These are phyloP conservation scores for Circaetus gallicus DNA, from an alignment of 2,113 vertebrate genomes.

Conservation along the genomic window DNA sequence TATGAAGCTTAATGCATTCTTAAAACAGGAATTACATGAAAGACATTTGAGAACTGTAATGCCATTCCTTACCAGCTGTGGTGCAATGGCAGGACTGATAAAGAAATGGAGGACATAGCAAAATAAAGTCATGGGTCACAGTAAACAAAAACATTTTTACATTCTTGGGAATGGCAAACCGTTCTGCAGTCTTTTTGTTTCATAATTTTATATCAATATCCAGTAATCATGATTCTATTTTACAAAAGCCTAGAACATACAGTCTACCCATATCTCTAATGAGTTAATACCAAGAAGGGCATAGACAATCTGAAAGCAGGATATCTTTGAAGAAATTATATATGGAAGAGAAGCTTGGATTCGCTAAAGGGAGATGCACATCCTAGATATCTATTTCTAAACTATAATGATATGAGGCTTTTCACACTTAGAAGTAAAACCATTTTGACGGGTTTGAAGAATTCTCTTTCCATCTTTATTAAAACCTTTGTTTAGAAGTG, in stretches of 20 bases:
- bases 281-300: not conserved
- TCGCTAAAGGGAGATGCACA: not conserved
- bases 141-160: not conserved
- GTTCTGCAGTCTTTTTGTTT: not conserved
- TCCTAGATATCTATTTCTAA: not conserved
- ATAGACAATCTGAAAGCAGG: not conserved
- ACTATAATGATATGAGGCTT: not conserved
- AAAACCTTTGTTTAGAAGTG: not conserved
- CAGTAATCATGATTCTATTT: not conserved
- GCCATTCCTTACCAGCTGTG: not conserved
- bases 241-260: not conserved
- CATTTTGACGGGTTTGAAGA: not conserved
- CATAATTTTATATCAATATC: not conserved
- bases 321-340: not conserved
- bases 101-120: not conserved
- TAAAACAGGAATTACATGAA: not conserved
- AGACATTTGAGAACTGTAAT: not conserved
- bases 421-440: not conserved
- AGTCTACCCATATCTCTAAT: not conserved
- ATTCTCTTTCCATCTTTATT: not conserved
- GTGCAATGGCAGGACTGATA: not conserved
- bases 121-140: not conserved
- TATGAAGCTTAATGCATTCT: not conserved
- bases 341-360: not conserved
- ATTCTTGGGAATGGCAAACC: not conserved